Base-by-base conservation (phyloP, 2,888 invertebrate species). In the Diplazon laetatorius region DNA sequence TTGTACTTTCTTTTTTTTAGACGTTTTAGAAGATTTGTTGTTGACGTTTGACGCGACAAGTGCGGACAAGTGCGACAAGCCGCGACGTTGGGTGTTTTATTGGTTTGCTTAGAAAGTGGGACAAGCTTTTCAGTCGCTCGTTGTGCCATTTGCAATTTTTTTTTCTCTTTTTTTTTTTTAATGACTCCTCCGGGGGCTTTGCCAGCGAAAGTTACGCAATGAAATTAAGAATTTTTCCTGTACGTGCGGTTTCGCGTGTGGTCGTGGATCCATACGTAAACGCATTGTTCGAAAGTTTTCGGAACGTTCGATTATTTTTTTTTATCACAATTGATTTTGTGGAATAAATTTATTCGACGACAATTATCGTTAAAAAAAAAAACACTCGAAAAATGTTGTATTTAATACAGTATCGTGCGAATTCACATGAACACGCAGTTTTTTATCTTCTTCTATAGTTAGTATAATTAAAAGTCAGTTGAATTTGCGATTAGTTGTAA, bases 21-120 rank as follows among this genome's bases (percentile, higher is more conserved):
- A n/a, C n/a, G n/a, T n/a, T n/a, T n/a, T n/a, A n/a, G n/a, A n/a
- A n/a, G n/a, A n/a, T n/a, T n/a, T n/a, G n/a, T n/a, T n/a, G n/a
- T n/a, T n/a, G 20, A n/a, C 14, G 14, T 25, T 48, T 52, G 10
- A 30, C 10, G 14, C 52, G n/a, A 14, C 14, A n/a, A 52, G 18
- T 48, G 20, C 14, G 22, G 14, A n/a, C n/a, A n/a, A n/a, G n/a
- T n/a, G n/a, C 25, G 69, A 68, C 66, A 52, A 68, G 65, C 60
- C 55, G 62, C 57, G 20, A 71, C 76, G 75, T 79, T 60, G 63
- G 70, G 76, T 72, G 78, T 44, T 77, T 84, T 79, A 85, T 87
- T 83, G 81, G 86, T 86, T 87, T 88, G 86, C 88, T 88, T 88
- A 87, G 88, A 89, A 89, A 89, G 88, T 89, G 85, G 88, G 87